These are phyloP conservation scores for Noctilio leporinus DNA, from an alignment of 2,113 vertebrate genomes.

Conservation along the genomic window DNA sequence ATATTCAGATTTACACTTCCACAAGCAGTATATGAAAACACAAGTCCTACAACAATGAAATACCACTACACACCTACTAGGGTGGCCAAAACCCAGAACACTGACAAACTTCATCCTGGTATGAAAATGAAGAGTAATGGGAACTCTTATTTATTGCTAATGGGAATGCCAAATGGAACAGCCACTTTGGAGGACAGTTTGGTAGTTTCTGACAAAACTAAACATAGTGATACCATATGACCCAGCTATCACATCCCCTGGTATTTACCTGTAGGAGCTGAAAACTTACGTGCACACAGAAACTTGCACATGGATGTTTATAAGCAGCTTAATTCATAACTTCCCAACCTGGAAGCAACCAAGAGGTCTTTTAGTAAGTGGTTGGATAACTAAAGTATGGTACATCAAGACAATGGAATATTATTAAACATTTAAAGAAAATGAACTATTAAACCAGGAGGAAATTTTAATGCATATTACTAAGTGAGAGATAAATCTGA, in stretches of 20 bases:
- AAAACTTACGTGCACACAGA: background rate
- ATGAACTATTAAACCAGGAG: background rate
- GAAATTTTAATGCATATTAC: background rate
- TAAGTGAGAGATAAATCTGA: no score
- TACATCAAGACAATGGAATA: background rate
- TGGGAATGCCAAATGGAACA: background rate
- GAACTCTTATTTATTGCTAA: background rate
- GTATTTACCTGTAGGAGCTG: background rate
- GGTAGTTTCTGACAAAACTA: background rate
- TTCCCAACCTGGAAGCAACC: no score
- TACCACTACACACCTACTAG: background rate
- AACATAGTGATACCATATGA: background rate
- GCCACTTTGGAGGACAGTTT: background rate
- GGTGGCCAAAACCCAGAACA: background rate
- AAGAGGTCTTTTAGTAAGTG: background rate
- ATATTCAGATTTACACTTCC: background rate
- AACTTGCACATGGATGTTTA: background rate
- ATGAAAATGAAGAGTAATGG: background rate
- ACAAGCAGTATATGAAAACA: background rate
- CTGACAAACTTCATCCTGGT: background rate
- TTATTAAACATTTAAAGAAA: no score
- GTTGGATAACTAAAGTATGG: background rate
- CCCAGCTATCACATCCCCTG: background rate
- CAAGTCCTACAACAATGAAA: background rate
- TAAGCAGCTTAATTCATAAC: background rate